Base-by-base conservation (phyloP, 30 jellyfish, hydroid and myxozoan genomes). In the Sanderia malayensis region DNA sequence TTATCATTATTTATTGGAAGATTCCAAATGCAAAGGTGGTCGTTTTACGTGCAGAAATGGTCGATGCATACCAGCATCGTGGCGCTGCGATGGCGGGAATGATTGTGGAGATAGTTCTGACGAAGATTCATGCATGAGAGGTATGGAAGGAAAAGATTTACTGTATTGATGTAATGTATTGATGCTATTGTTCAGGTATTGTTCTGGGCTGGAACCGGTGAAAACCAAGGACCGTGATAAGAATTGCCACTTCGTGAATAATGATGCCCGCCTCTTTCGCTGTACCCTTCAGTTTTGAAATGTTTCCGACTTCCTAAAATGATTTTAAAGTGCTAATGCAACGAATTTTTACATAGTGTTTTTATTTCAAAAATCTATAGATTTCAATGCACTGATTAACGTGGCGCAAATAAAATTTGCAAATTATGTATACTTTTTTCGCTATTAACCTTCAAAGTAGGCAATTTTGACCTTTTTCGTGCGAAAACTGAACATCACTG, bases 81-180 rank as follows among this genome's bases (percentile, higher is more conserved):
- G 80, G 81, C 69, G 44, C 1, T 77, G 89, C 59, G 89, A 77
- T 49, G 72, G 74, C 13, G 52, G 21, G 8, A 19, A 46, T 44
- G 89, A 77, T 60, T 77, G 89, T 77, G 74, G 29, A 11, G 89
- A 77, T 29, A 57, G 37, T 53, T 77, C 89, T 27, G 89, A 77
- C 25, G 89, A 77, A 53, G 69, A 31, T 7, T 44, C 44, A 20
- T 77, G 89, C 27, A 59, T 34, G 61, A 77, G 23, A 65, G 74
- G 89, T 74, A 11, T 2, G 65, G 32, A n/a, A n/a, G n/a, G 55
- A 41, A 8, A 41, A 6, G 8, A 41, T 41, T 41, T 41, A 15
- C 55, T 41, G 11, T 6, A 41, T 41, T 41, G 8, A 8, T 41
- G 15, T 41, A n/a, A n/a, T n/a, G n/a, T n/a, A n/a, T 15, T 41